Evolutionary conservation across 2,888 invertebrate genomes (phyloP).

Genomic region (Rhopalosiphum nymphaeae): DNA sequence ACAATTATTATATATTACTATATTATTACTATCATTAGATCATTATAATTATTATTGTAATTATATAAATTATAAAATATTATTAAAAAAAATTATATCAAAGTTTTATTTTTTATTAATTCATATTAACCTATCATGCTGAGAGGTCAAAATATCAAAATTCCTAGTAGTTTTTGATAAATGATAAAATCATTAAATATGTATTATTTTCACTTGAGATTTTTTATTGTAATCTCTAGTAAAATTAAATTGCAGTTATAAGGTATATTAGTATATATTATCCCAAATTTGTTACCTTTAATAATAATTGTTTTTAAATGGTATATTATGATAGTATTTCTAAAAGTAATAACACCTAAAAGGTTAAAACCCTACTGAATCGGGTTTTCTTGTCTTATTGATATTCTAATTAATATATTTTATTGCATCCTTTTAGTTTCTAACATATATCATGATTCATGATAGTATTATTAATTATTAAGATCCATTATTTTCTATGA

Average conservation of each 20-base stretch:
- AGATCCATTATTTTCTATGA: neutral
- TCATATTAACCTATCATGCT: neutral
- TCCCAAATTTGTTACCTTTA: neutral
- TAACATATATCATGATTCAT: neutral
- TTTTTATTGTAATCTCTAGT: neutral
- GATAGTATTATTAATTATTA: neutral
- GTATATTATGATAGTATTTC: neutral
- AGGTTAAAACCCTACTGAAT: neutral
- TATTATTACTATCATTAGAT: conserved; percentile 56
- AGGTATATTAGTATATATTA: neutral
- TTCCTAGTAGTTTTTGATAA: neutral
- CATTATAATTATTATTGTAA: conserved; percentile 62
- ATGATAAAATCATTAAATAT: neutral
- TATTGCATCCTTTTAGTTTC: neutral
- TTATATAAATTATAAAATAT: conserved; percentile 57
- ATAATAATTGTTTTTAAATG: neutral
- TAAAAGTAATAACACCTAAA: neutral
- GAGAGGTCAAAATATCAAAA: neutral
- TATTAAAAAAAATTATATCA: conserved; percentile 46
- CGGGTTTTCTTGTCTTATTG: neutral
- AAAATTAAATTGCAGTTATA: neutral
- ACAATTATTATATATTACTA: conserved; percentile 62
- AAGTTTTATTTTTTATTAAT: neutral
- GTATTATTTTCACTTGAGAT: neutral
- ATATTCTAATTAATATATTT: neutral